Evolutionary conservation across 2,113 vertebrate species (phyloP).

Genomic region (Scopus umbretta): DNA sequence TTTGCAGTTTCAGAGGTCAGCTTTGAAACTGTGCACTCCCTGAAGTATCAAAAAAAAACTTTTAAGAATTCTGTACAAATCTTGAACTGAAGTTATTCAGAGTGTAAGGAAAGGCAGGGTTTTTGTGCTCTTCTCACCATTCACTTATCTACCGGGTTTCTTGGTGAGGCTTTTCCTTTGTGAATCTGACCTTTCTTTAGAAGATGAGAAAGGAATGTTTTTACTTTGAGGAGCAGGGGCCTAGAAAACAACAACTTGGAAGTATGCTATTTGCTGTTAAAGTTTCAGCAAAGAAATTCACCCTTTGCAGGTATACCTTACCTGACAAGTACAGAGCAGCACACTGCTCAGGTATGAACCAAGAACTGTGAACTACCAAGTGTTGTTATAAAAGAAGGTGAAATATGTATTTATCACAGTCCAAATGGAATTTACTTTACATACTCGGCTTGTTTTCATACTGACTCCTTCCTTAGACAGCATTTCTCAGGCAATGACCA

Average conservation of each 20-base stretch:
- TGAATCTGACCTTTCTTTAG: background rate
- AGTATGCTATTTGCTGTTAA: background rate
- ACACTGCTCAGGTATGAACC: background rate
- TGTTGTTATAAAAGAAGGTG: background rate
- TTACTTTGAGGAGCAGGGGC: background rate
- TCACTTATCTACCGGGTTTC: background rate
- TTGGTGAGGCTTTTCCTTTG: background rate
- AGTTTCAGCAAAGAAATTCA: background rate
- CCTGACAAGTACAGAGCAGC: background rate
- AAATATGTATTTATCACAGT: background rate
- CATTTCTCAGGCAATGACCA: background rate
- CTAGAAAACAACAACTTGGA: background rate
- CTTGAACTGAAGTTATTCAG: background rate
- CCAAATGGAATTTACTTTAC: background rate
- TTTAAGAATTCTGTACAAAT: background rate
- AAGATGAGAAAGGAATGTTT: background rate
- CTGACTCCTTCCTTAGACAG: background rate
- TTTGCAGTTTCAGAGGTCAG: background rate
- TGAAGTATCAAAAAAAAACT: background rate
- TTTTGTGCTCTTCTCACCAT: background rate
- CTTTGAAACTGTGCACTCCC: background rate
- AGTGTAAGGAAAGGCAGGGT: background rate
- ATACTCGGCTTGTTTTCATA: background rate
- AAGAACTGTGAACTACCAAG: background rate
- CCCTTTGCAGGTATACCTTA: background rate